Evolutionary conservation across 2,888 invertebrate genomes (phyloP), one percentile per base, ranked within the genome.

Genomic region (Mesochorus sp.): DNA sequence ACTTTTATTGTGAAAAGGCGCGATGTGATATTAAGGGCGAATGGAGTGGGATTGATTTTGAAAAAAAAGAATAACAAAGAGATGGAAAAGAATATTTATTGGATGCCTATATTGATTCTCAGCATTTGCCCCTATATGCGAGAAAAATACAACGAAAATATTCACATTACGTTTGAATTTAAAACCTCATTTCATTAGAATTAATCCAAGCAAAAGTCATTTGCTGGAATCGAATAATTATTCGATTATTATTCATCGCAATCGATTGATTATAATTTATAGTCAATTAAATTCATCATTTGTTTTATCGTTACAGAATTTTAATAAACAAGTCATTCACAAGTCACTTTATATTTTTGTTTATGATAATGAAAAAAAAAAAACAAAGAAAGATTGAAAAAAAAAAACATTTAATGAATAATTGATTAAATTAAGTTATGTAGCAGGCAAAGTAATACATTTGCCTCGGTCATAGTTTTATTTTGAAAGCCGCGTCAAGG

Each of bases 1-100:
- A 51, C 51, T 21, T 24, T 42, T 47, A 17, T 24, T 62, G 31
- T 66, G 53, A 67, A 55, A 49, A 55, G 17, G 17, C 70, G 70
- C 10, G 42, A 57, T 37, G 10, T 34, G 21, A 34, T 39, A 51
- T 39, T 57, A 61, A 24, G 28, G 14, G n/a, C n/a, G n/a, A n/a
- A 49, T 19, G 8, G 19, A 59, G 67, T n/a, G 14, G 14, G 39
- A 4, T n/a, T 28, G 10, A 14, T 4, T 3, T 2, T 10, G 10
- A 10, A 42, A 14, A 19, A 31, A 39, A 34, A 31, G 14, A 14
- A 31, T 57, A 6, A 34, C 10, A 10, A 21, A n/a, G 34, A 34
- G 31, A 19, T 10, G 59, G 24, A 39, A 24, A 31, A 55, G 19
- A 34, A 55, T 47, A 49, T 61, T 61, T 10, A 44, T 61, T 44